A percentile compares a stretch with the other conserved stretches of the same genome.
phyloP scores from a whole-genome alignment of 1,140 invertebrate genomes.

The Panagrolaimus sp. region DNA sequence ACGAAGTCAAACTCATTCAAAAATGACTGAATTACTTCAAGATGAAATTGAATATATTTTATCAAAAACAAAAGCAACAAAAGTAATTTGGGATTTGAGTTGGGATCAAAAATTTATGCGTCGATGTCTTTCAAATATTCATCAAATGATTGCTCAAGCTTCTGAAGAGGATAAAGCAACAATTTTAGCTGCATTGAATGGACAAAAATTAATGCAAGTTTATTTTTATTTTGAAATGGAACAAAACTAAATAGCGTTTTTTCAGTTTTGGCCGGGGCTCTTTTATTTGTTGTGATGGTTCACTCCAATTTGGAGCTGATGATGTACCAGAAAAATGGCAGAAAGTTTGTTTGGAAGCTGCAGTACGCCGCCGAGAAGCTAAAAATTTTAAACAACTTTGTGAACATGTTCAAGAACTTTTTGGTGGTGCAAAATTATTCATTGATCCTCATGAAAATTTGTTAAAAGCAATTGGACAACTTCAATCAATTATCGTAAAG shows the following conservation, averaged over 20 bases:
- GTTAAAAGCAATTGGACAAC: conserved; percentile 35
- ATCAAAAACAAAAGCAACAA: conserved; percentile 30
- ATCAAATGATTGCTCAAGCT: conserved; percentile 34
- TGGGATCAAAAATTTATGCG: conserved; percentile 48
- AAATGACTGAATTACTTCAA: conserved; percentile 32
- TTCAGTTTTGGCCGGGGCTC: conserved; percentile 47
- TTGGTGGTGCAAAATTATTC: conserved; percentile 32
- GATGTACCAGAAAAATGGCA: conserved; percentile 45
- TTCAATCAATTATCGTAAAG: conserved; percentile 42
- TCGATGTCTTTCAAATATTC: conserved; percentile 41
- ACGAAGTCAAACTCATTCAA: conserved; percentile 12
- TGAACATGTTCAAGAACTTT: conserved; percentile 37
- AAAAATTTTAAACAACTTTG: conserved; percentile 30
- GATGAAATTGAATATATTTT: conserved; percentile 39
- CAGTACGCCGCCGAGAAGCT: conserved; percentile 39
- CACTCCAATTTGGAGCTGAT: conserved; percentile 48
- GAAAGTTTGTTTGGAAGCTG: conserved; percentile 36
- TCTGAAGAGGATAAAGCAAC: conserved; percentile 22
- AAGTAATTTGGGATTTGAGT: conserved; percentile 41
- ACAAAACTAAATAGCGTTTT: not conserved
- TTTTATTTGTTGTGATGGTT: conserved; percentile 44
- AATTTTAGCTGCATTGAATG: conserved; percentile 34
- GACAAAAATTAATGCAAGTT: conserved; percentile 38
- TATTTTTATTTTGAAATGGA: not conserved
- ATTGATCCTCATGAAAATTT: conserved; percentile 31